Percentiles rank a stretch among this genome's conserved stretches.
These are phyloP conservation scores for Microvelia longipes DNA, from an alignment of 1,140 invertebrate species.

Conservation along the genomic window DNA sequence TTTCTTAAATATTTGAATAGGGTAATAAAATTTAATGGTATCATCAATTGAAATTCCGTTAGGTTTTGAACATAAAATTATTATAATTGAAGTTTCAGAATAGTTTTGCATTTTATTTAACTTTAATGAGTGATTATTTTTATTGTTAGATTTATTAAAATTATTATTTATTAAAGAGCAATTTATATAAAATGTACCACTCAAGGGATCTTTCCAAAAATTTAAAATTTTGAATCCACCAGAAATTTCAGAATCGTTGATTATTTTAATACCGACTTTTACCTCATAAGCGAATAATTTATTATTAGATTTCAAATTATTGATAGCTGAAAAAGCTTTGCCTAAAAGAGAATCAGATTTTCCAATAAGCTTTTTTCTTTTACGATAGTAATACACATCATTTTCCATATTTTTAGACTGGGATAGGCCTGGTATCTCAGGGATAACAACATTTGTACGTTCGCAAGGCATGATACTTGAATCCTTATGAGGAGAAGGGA, in stretches of 20 bases:
- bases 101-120: not conserved
- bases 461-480: not conserved
- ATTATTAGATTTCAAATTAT: not conserved
- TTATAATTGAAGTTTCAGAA: not conserved
- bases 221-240: not conserved
- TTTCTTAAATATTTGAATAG: not conserved
- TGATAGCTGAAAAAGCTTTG: not conserved
- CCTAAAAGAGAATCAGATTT: not conserved
- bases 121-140: too few species aligned
- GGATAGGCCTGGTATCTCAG: not conserved
- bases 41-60: not conserved
- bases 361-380: not conserved
- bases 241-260: not conserved
- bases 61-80: not conserved
- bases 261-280: not conserved
- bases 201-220: not conserved
- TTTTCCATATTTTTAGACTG: not conserved
- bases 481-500: not conserved
- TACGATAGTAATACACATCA: not conserved
- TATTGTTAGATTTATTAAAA: too few species aligned
- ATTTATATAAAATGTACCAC: not conserved
- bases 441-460: not conserved
- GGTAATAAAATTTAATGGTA: not conserved
- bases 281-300: not conserved
- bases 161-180: not conserved